phyloP scores from a whole-genome alignment of 2,888 invertebrate genomes.

The Cetonia aurata region DNA sequence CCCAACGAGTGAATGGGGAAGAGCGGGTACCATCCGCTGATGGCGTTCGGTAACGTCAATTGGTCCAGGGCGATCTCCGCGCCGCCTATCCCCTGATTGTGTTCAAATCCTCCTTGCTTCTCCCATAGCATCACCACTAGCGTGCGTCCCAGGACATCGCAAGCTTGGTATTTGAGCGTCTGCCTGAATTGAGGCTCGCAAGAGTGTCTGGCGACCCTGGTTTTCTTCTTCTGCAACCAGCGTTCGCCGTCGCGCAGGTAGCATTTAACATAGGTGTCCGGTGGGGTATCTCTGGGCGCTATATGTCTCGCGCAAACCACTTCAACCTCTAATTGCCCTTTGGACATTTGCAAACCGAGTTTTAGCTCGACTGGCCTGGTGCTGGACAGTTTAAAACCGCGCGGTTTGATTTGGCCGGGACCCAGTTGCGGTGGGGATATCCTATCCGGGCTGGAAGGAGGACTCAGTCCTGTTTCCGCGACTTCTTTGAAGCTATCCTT shows the following conservation, averaged over 20 bases:
- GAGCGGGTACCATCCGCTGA: slow-evolving; percentile 92
- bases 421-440: slow-evolving; percentile 74
- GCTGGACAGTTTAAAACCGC: slow-evolving; percentile 77
- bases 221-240: slow-evolving; percentile 92
- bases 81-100: slow-evolving; percentile 85
- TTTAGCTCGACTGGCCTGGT: slow-evolving; percentile 86
- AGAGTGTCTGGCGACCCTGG: slow-evolving; percentile 84
- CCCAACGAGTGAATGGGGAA: slow-evolving; percentile 89
- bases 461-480: slow-evolving; percentile 68
- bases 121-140: slow-evolving; percentile 95
- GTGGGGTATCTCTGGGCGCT: slow-evolving; percentile 77
- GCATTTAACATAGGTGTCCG: slow-evolving; percentile 95
- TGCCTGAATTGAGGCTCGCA: slow-evolving; percentile 90
- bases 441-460: slow-evolving; percentile 70
- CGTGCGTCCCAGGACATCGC: slow-evolving; percentile 83
- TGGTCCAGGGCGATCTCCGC: slow-evolving; percentile 88
- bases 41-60: slow-evolving; percentile 82
- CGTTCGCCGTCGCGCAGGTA: slow-evolving; percentile 91
- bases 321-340: slow-evolving; percentile 93
- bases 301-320: slow-evolving; percentile 78
- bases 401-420: slow-evolving; percentile 85
- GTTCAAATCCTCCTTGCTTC: slow-evolving; percentile 86
- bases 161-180: slow-evolving; percentile 87
- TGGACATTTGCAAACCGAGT: slow-evolving; percentile 89
- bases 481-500: slow-evolving; percentile 74